Evolutionary conservation across 2,888 invertebrate species (phyloP), one percentile per base, ranked within the genome.

Genomic region (Acleris laterana): DNA sequence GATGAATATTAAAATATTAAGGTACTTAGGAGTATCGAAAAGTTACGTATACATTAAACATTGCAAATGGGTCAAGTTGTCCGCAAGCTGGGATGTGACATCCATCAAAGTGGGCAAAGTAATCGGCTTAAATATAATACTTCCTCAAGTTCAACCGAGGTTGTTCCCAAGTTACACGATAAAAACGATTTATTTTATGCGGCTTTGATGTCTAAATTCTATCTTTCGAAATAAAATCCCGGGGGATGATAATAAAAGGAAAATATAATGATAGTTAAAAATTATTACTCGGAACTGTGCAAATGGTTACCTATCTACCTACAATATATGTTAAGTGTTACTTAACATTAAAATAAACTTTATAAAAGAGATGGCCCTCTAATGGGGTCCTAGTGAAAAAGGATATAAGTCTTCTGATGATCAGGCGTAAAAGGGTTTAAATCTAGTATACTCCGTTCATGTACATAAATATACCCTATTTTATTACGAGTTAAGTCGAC

Each of bases 121-220:
- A 66, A 66, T 66, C 66, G 56, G 46, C 66, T 66, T 62, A 57
- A 61, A 46, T 57, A 56, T 65, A 57, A 62, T 66, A 51, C 19
- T 61, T 56, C 48, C 38, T 44, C 66, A 46, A 50, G 61, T 62
- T 62, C 16, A 51, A 28, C 55, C 28, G 42, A 66, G 62, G 50
- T 48, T n/a, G 22, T 52, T 48, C 52, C 57, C 51, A 56, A 65
- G 55, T 65, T 50, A 53, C n/a, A 50, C 64, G 62, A 62, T 62
- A 62, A 57, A 65, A 62, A 56, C 56, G 62, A 57, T 66, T 66
- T 42, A 57, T 51, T 57, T 62, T 52, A 57, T 65, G 46, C 17
- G 60, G 60, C 60, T 65, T 65, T 65, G 60, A 65, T 61, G 55
- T 65, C 50, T 55, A 59, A 59, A 49, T 49, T 64, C 20, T 63